Conservation (phyloP, 2,797 vertebrate species). For the Rhabdophis nuchalis region DNA sequence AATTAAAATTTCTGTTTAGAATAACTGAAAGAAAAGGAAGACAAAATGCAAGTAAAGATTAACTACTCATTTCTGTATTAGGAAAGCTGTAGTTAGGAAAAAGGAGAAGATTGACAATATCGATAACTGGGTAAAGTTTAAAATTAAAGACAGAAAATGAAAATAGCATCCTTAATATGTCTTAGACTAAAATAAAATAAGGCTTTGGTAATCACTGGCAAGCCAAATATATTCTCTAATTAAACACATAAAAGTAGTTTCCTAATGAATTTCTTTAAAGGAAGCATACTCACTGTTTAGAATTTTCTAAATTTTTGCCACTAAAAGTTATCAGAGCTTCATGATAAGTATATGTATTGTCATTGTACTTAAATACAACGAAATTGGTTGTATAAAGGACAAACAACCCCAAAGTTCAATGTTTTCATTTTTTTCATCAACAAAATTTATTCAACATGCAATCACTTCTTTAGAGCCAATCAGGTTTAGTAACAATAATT, state of each 20-base stretch:
- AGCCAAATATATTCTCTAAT: not conserved
- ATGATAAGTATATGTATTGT: too few species aligned
- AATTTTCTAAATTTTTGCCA: not conserved
- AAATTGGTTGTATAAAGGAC: too few species aligned
- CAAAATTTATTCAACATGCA: not conserved
- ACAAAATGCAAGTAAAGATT: not conserved
- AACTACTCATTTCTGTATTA: not conserved
- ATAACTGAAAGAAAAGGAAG: conserved; percentile 19
- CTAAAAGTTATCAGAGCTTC: not conserved
- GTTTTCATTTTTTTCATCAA: not conserved
- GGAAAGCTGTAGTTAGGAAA: not conserved
- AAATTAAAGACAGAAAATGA: not conserved
- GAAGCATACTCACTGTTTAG: not conserved
- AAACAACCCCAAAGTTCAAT: not conserved
- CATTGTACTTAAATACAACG: too few species aligned
- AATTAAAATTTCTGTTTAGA: not conserved
- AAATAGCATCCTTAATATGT: not conserved
- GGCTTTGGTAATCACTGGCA: not conserved
- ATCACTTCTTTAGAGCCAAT: not conserved
- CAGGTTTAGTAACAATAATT: not conserved
- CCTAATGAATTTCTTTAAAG: not conserved
- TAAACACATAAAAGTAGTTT: not conserved
- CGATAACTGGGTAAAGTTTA: not conserved
- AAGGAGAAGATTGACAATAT: not conserved
- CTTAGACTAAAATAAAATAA: not conserved